These are phyloP conservation scores for Aphis gossypii DNA, from an alignment of 1,140 invertebrate genomes.

Conservation along the genomic window DNA sequence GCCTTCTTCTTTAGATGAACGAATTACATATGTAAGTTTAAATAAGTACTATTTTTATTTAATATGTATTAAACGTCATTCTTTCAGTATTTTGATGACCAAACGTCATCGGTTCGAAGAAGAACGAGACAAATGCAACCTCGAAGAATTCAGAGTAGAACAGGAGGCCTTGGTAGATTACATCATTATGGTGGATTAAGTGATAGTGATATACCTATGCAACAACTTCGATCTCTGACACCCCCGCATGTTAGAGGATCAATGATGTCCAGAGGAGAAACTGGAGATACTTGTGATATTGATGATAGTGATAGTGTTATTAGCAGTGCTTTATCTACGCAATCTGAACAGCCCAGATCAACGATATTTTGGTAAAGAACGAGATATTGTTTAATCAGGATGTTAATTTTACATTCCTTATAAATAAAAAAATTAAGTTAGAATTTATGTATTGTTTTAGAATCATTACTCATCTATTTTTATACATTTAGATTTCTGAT, in stretches of 20 bases:
- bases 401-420: neutral
- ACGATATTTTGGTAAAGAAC: slow-evolving; percentile 65
- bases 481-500: slow-evolving; percentile 41
- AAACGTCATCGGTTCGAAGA: slow-evolving; percentile 75
- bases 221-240: slow-evolving; percentile 65
- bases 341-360: slow-evolving; percentile 83
- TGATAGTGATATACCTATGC: slow-evolving; percentile 78
- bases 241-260: slow-evolving; percentile 60
- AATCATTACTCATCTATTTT: slow-evolving; percentile 34
- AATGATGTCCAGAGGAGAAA: slow-evolving; percentile 67
- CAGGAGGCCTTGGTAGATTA: slow-evolving; percentile 73
- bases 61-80: neutral
- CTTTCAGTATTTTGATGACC: slow-evolving; percentile 83
- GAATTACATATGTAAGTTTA: slow-evolving; percentile 61
- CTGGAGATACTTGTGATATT: slow-evolving; percentile 79
- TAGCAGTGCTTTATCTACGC: slow-evolving; percentile 90
- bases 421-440: neutral
- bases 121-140: slow-evolving; percentile 71
- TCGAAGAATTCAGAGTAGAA: slow-evolving; percentile 60
- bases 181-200: slow-evolving; percentile 81
- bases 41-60: neutral
- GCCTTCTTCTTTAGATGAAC: slow-evolving; percentile 61
- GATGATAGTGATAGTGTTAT: slow-evolving; percentile 86
- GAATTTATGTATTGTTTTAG: neutral
- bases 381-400: neutral